Evolutionary conservation across 2,797 vertebrate species (phyloP), one percentile per base, ranked within the genome.

Genomic region (Dicrostonyx torquatus): DNA sequence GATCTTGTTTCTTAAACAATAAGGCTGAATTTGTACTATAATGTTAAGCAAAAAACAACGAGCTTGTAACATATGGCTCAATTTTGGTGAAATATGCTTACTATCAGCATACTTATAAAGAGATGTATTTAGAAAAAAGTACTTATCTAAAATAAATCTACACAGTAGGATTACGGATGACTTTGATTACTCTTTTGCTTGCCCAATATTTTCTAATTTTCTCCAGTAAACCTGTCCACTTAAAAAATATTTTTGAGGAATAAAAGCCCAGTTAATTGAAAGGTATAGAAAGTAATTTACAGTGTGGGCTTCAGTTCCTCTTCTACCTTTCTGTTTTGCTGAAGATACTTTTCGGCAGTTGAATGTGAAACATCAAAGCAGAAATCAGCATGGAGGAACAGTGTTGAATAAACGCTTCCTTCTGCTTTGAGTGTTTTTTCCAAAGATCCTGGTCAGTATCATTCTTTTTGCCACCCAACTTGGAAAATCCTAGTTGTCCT

Each of bases 191-290:
- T 48, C 48, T 64, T 91, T 79, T 82, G 40, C 37, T 90, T 94
- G 6, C 7, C 37, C 50, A 0, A 0, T 88, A 87, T 91, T 87
- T 92, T 94, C 58, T 53, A 94, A 92, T 40, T 78, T 83, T 93
- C 20, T 82, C 40, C 4, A 64, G n/a, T 87, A 89, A 89, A 62
- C 14, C 1, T 77, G 29, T 89, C 95, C 10, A 80, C 83, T 94
- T 94, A 87, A 93, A 83, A 58, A 84, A 17, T 60, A 64, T 68
- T 68, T 94, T 92, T 37, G 86, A 94, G 89, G 95, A 37, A 80
- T 1, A 75, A 87, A 88, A n/a, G 68, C 43, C 31, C 22, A 60
- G 29, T 76, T 80, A 82, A 34, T 88, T 76, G 68, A 94, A 29
- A 85, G 6, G 4, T 10, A 77, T 77, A 12, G 7, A 55, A 92